Percentiles rank a stretch among this genome's conserved stretches.
These are phyloP conservation scores for Pseudoips prasinana DNA, from an alignment of 2,888 invertebrate species.

Conservation along the genomic window DNA sequence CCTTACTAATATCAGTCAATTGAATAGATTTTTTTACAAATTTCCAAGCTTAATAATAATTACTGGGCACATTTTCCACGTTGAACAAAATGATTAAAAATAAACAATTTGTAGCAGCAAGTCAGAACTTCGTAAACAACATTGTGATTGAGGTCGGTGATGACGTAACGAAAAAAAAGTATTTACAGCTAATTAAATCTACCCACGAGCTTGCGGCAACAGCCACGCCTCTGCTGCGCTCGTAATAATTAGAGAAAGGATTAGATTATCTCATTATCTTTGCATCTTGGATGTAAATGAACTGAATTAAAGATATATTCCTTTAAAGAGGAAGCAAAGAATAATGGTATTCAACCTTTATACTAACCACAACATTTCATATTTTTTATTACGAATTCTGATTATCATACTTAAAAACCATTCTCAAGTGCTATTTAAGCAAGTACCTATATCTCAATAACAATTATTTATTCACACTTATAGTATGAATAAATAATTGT, in stretches of 20 bases:
- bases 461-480: too few relatives aligned
- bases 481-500: too few relatives aligned
- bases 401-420: too few relatives aligned
- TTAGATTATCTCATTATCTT: slow-evolving; percentile 34
- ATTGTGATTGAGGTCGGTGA: slow-evolving; percentile 35
- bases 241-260: slow-evolving; percentile 68
- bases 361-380: too few relatives aligned
- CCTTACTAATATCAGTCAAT: not conserved
- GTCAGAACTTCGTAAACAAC: slow-evolving; percentile 30
- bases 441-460: too few relatives aligned
- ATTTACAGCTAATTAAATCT: slow-evolving; percentile 77
- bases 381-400: too few relatives aligned
- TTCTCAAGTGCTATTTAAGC: too few relatives aligned
- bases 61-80: slow-evolving; percentile 22
- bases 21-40: not conserved
- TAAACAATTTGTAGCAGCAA: slow-evolving; percentile 30
- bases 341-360: too few relatives aligned
- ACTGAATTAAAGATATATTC: slow-evolving; percentile 2
- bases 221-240: slow-evolving; percentile 61
- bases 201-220: slow-evolving; percentile 72
- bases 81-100: slow-evolving; percentile 28
- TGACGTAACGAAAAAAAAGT: slow-evolving; percentile 72
- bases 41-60: slow-evolving; percentile 15
- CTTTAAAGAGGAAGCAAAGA: too few relatives aligned
- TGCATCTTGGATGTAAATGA: slow-evolving; percentile 15